phyloP scores from a whole-genome alignment of 2,113 vertebrate genomes.

The Myotis davidii region DNA sequence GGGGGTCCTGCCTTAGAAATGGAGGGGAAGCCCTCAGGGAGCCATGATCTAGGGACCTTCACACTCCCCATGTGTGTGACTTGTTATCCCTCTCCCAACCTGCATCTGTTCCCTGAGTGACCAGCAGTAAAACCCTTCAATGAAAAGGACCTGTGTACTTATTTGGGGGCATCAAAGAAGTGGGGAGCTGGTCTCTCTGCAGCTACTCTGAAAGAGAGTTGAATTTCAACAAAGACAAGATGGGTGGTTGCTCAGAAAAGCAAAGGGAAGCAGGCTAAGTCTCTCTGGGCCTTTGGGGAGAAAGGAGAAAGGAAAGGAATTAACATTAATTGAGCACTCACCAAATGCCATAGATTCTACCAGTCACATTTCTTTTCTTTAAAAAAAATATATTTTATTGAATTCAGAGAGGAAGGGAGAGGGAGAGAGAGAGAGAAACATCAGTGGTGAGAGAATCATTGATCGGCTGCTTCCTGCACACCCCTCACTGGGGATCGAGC shows the following conservation, averaged over 20 bases:
- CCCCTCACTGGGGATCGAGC: too few species aligned
- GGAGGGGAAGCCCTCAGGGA: constrained; percentile 62
- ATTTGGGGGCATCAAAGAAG: constrained; percentile 35
- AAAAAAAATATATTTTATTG: too few species aligned
- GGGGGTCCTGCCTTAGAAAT: constrained; percentile 40
- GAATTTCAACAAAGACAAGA: not conserved
- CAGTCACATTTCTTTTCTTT: not conserved
- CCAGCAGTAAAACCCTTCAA: constrained; percentile 64
- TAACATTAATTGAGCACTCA: not conserved
- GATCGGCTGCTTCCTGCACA: too few species aligned
- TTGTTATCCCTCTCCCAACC: not conserved
- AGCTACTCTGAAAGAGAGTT: not conserved
- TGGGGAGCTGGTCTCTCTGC: not conserved
- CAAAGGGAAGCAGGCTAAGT: not conserved
- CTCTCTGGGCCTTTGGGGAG: not conserved
- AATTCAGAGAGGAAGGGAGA: too few species aligned
- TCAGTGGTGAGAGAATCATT: too few species aligned
- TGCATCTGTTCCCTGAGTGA: constrained; percentile 42
- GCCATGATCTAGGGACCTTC: constrained; percentile 26
- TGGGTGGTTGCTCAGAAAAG: constrained; percentile 43
- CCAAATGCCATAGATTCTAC: not conserved
- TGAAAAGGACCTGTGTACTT: constrained; percentile 65
- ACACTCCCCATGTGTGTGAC: constrained; percentile 25
- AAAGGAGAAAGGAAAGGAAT: not conserved
- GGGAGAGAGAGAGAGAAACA: too few species aligned